Base-by-base conservation (phyloP, 2,888 invertebrate species). In the Schizotus pectinicornis region DNA sequence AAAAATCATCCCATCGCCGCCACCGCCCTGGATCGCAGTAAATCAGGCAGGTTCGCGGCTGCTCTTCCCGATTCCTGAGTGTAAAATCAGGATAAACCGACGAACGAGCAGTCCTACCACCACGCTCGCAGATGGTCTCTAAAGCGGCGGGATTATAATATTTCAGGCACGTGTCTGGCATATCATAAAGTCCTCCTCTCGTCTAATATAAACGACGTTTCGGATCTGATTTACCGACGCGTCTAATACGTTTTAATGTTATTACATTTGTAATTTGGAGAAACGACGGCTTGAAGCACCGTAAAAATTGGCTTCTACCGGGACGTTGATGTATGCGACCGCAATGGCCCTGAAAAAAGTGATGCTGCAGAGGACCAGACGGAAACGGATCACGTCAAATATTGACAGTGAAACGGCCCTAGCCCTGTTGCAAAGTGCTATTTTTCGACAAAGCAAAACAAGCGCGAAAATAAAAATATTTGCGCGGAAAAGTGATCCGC, bases 91-190 rank as follows among this genome's bases (percentile, higher is more conserved):
- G 22, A 22, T 3, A 22, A 22, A 22, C 3, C 22, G 5, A 22
- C 22, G 22, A 22, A 22, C n/a, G n/a, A n/a, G n/a, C n/a, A 22
- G 3, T 22, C 2, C 22, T 5, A 22, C 5, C 22, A 5, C 22
- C 22, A 22, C 22, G 22, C 22, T 22, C 2, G 3, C 22, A 22
- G 22, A 22, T 22, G 22, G 3, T 22, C 22, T 22, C 22, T 5
- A 38, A 39, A 49, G 39, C 39, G 12, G 48, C 12, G 35, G 39
- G 22, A 46, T 54, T 54, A 54, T 46, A 54, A 54, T 54, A 54
- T 47, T 47, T 54, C 54, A 54, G 39, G 47, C 22, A 54, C 54
- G 48, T 55, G 55, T 7, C 8, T 31, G 45, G 52, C 52, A 52
- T 52, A 33, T 12, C 47, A 47, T 39, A 45, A 30, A 39, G 32